Percentiles rank a stretch among this genome's conserved stretches.
Evolutionary conservation across 2,888 invertebrate genomes (phyloP).

Genomic region (Lithophane semibrunnea): DNA sequence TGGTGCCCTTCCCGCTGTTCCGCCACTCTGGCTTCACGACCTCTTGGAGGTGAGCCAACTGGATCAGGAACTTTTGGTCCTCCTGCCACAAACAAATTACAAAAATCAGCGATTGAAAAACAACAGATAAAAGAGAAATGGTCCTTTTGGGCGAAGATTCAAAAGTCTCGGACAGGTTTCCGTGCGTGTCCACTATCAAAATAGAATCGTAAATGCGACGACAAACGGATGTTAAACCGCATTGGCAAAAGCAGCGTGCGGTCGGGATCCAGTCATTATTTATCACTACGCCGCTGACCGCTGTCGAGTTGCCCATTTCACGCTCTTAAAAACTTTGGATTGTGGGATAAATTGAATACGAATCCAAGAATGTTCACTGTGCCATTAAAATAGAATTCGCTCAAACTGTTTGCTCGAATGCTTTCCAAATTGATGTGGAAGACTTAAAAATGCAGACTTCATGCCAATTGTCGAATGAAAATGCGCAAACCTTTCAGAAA

Average conservation of each 20-base stretch:
- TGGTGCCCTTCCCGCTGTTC: constrained; percentile 94
- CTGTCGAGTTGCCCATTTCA: constrained; percentile 48
- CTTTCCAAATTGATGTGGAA: constrained; percentile 16
- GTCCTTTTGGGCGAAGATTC: not conserved
- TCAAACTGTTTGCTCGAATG: constrained; percentile 14
- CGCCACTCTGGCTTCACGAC: constrained; percentile 95
- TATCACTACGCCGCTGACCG: constrained; percentile 48
- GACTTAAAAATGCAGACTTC: constrained; percentile 24
- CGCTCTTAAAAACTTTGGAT: constrained; percentile 45
- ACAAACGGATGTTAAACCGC: constrained; percentile 37
- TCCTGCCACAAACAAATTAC: constrained; percentile 86
- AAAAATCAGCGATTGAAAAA: constrained; percentile 16
- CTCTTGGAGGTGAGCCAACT: constrained; percentile 93
- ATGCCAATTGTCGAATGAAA: constrained; percentile 21
- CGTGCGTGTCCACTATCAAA: constrained; percentile 21
- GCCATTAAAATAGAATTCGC: constrained; percentile 23
- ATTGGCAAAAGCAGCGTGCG: constrained; percentile 45
- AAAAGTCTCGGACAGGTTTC: not conserved
- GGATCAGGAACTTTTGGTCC: constrained; percentile 95
- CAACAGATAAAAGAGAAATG: not conserved
- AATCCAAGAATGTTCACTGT: constrained; percentile 20
- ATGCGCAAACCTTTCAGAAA: constrained; percentile 1
- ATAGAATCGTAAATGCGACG: constrained; percentile 36
- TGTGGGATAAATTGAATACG: constrained; percentile 28
- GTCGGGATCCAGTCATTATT: constrained; percentile 51